Evolutionary conservation across 1,140 invertebrate species (phyloP), one percentile per base, ranked within the genome.

Genomic region (Pomacea maculata): DNA sequence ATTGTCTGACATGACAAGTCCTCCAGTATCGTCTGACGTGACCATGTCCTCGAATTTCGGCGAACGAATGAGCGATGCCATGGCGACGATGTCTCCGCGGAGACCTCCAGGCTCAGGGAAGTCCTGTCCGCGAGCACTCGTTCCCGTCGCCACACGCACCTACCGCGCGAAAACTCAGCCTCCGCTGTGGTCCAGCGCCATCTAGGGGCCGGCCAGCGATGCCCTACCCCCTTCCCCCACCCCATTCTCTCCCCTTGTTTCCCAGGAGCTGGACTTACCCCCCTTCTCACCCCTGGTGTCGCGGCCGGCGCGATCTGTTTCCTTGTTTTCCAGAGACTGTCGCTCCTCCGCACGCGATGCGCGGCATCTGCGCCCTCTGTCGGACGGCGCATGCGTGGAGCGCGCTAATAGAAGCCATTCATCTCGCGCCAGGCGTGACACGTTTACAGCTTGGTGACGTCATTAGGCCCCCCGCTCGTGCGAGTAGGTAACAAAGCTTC

Each of bases 391-490:
- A 11, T 21, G 67, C 21, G 67, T 34, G 12, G 29, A 14, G 14
- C 29, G 67, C 67, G 67, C 67, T 70, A 70, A 70, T 70, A 70
- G 67, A 70, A 70, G 21, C 67, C n/a, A 70, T 70, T 25, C 67
- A 70, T 70, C 67, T 70, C 67, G 67, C 67, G n/a, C 67, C 12
- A 6, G 21, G 6, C 21, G n/a, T n/a, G 67, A 70, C 67, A 70
- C 67, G 21, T 70, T 70, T 70, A 70, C 67, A 70, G 67, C 67
- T 70, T 34, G n/a, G 67, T 70, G n/a, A 25, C 67, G 67, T 70
- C 21, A 70, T 70, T 70, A 34, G 67, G n/a, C 12, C 12, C 12
- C 14, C 11, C n/a, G 12, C n/a, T 70, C 67, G 11, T 11, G 67
- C 67, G n/a, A 14, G 67, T 70, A 70, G 67, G 67, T 54, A 75